Base-by-base conservation (phyloP, 2,888 invertebrate genomes). In the Trypoxylon attenuatum region DNA sequence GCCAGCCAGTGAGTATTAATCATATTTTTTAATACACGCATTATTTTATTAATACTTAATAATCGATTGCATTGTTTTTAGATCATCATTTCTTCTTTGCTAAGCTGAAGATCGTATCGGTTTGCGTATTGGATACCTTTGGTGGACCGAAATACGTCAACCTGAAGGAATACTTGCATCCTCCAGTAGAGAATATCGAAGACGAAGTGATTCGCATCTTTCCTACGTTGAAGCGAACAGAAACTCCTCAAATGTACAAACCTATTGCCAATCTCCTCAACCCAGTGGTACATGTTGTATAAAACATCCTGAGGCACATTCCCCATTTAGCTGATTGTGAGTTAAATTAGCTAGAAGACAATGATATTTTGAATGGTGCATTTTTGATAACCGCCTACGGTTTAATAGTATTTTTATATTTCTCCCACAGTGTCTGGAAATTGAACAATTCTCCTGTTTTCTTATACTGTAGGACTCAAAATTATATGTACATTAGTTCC, bases 81-180 rank as follows among this genome's bases (percentile, higher is more conserved):
- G 94, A 91, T 81, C 95, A 96, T 85, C 84, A 90, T 16, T 96
- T 94, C 89, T 94, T 92, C 80, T 91, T 96, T 29, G 94, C 93
- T 0, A 94, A 94, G 87, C 76, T 96, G 80, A 89, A 92, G 71
- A 93, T 96, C 46, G 88, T 89, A 25, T 90, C 93, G 76, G 93
- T 96, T 55, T 91, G 90, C 8, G 91, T 96, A 73, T 87, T 96
- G 75, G 95, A 96, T 82, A 93, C 90, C 86, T 96, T 94, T 84
- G 96, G 96, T 1, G 94, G 96, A 1, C 93, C 94, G 13, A 91
- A 91, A 75, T 90, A 90, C 82, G 91, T 94, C 15, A 84, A 88
- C 0, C 87, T 91, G 0, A 86, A 89, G 15, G 93, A 94, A 68
- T 94, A 94, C 77, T 89, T 91, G 13, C 55, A 85, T 57, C 80